Percentiles rank a stretch among this genome's conserved stretches.
phyloP scores from a whole-genome alignment of 2,888 invertebrate genomes.

The Drosophila kambysellisi region DNA sequence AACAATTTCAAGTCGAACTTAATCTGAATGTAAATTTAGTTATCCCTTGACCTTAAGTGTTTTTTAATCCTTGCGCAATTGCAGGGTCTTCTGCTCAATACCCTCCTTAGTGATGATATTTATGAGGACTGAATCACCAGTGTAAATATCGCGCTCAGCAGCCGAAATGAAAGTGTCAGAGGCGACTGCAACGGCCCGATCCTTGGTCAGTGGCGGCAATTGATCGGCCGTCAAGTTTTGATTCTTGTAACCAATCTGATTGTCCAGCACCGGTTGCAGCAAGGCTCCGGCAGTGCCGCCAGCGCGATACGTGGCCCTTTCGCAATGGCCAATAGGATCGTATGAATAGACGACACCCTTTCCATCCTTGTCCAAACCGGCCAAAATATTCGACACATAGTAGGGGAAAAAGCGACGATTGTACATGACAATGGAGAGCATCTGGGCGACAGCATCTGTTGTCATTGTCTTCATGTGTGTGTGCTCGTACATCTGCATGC shows the following conservation, averaged over 20 bases:
- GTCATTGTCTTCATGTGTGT: slow-evolving; percentile 97
- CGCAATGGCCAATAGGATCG: slow-evolving; percentile 98
- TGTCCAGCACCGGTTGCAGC: slow-evolving; percentile 97
- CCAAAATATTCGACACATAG: slow-evolving; percentile 97
- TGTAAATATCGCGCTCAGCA: slow-evolving; percentile 98
- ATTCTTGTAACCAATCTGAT: slow-evolving; percentile 96
- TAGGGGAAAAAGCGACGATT: slow-evolving; percentile 99
- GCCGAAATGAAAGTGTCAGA: slow-evolving; percentile 99
- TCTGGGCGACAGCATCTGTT: slow-evolving; percentile 96
- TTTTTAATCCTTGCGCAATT: slow-evolving; percentile 93
- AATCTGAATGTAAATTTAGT: slow-evolving; percentile 30
- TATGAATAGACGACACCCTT: slow-evolving; percentile 98
- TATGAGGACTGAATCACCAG: slow-evolving; percentile 95
- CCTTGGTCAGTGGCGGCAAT: slow-evolving; percentile 88
- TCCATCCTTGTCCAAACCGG: slow-evolving; percentile 96
- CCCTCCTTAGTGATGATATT: slow-evolving; percentile 95
- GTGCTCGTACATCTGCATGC: slow-evolving; percentile 97
- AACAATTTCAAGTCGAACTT: slow-evolving; percentile 61
- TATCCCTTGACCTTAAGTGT: slow-evolving; percentile 8
- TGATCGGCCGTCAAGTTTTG: slow-evolving; percentile 87
- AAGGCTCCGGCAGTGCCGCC: slow-evolving; percentile 96
- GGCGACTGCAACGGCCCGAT: slow-evolving; percentile 93
- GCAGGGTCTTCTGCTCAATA: slow-evolving; percentile 89
- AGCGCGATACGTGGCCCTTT: slow-evolving; percentile 93
- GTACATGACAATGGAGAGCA: slow-evolving; percentile 98